These are phyloP conservation scores for Cryptocephalus primarius DNA, from an alignment of 2,888 invertebrate genomes.

Conservation along the genomic window DNA sequence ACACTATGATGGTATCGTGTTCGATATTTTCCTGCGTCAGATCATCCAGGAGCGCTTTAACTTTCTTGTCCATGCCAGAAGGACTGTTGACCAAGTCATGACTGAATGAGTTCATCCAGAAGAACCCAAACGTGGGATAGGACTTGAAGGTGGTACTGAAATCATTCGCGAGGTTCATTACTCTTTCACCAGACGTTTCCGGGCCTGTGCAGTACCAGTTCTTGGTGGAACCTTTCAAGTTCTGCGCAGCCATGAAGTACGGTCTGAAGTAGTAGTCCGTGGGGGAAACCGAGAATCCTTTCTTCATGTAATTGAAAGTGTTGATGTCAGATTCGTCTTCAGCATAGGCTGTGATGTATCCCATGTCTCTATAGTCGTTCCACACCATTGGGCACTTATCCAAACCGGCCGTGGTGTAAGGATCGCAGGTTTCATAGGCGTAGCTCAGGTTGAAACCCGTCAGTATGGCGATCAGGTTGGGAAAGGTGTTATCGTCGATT, in stretches of 20 bases:
- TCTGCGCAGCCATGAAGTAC: slow-evolving; percentile 57
- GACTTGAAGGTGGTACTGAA: slow-evolving; percentile 41
- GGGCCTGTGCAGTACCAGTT: slow-evolving; percentile 52
- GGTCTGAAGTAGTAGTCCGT: slow-evolving; percentile 74
- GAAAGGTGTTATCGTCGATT: slow-evolving; percentile 82
- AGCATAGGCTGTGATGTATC: slow-evolving; percentile 68
- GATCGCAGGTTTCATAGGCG: slow-evolving; percentile 39
- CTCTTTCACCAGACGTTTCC: slow-evolving; percentile 51
- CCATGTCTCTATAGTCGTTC: slow-evolving; percentile 58
- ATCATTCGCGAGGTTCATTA: slow-evolving; percentile 58
- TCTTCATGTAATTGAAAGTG: slow-evolving; percentile 65
- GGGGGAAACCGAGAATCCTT: slow-evolving; percentile 61
- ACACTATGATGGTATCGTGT: slow-evolving; percentile 28
- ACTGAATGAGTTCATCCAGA: slow-evolving; percentile 72
- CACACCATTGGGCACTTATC: slow-evolving; percentile 69
- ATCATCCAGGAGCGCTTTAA: slow-evolving; percentile 48
- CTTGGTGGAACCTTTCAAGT: slow-evolving; percentile 38
- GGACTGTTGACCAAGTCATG: slow-evolving; percentile 60
- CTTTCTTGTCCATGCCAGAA: slow-evolving; percentile 54
- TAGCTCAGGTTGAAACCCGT: slow-evolving; percentile 48
- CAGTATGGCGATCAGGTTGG: slow-evolving; percentile 75
- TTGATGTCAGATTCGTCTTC: slow-evolving; percentile 66
- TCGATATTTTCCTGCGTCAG: slow-evolving; percentile 46
- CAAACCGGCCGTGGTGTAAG: slow-evolving; percentile 38
- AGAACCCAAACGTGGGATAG: slow-evolving; percentile 60